phyloP scores from a whole-genome alignment of 2,797 vertebrate species.

The Alectoris magna region DNA sequence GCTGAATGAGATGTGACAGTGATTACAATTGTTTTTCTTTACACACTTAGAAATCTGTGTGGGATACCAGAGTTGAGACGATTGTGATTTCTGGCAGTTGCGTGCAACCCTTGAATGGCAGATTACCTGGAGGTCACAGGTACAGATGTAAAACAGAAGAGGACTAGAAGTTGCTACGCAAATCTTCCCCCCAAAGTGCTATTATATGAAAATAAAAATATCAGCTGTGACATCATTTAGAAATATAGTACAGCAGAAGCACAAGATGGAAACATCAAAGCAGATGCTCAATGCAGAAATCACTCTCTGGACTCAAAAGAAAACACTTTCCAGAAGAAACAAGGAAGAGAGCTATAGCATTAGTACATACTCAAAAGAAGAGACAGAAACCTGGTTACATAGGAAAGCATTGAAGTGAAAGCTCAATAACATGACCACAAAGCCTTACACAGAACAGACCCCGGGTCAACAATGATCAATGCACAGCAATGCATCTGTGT shows the following conservation, averaged over 20 bases:
- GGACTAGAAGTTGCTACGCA: background rate
- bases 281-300: background rate
- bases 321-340: background rate
- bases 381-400: background rate
- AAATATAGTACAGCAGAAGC: background rate
- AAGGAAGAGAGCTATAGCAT: background rate
- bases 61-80: background rate
- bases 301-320: background rate
- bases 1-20: background rate
- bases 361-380: background rate
- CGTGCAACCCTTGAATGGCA: background rate
- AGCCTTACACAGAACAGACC: background rate
- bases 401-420: background rate
- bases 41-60: background rate
- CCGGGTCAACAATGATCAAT: background rate
- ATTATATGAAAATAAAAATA: background rate
- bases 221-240: background rate
- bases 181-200: background rate
- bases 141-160: background rate
- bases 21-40: background rate
- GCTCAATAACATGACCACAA: background rate
- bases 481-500: background rate
- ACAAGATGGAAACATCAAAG: background rate
- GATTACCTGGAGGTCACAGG: slow-evolving; percentile 3
- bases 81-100: background rate